Evolutionary conservation across 2,113 vertebrate genomes (phyloP).

Genomic region (Melierax canorus): DNA sequence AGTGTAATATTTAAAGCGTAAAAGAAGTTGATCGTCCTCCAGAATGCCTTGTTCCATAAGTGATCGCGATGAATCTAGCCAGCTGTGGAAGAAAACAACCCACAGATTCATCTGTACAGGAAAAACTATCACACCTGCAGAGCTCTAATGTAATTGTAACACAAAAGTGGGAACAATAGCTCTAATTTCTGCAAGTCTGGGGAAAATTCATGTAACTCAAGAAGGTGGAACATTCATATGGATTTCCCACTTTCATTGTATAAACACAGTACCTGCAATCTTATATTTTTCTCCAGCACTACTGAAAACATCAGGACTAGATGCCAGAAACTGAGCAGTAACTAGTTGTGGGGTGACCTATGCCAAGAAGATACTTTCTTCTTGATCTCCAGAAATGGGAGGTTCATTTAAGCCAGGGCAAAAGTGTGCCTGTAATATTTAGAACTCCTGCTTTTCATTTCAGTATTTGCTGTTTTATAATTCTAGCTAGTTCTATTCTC

Average conservation of each 20-base stretch:
- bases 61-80: slow-evolving; percentile 94
- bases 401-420: background rate
- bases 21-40: slow-evolving; percentile 85
- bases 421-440: background rate
- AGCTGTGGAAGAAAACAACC: slow-evolving; percentile 75
- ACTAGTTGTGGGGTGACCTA: background rate
- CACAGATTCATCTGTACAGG: background rate
- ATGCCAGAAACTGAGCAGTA: background rate
- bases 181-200: background rate
- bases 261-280: background rate
- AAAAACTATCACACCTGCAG: background rate
- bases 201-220: background rate
- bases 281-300: background rate
- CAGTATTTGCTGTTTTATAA: background rate
- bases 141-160: background rate
- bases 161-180: background rate
- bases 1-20: slow-evolving; percentile 96
- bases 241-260: background rate
- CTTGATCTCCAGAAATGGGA: background rate
- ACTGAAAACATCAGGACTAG: background rate
- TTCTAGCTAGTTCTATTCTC: background rate
- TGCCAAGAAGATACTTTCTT: background rate
- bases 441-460: background rate
- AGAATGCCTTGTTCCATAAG: slow-evolving; percentile 93
- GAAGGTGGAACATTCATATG: background rate